A percentile compares a stretch with the other conserved stretches of the same genome.
Evolutionary conservation across 2,888 invertebrate genomes (phyloP).

Genomic region (Oligia fasciuncula): DNA sequence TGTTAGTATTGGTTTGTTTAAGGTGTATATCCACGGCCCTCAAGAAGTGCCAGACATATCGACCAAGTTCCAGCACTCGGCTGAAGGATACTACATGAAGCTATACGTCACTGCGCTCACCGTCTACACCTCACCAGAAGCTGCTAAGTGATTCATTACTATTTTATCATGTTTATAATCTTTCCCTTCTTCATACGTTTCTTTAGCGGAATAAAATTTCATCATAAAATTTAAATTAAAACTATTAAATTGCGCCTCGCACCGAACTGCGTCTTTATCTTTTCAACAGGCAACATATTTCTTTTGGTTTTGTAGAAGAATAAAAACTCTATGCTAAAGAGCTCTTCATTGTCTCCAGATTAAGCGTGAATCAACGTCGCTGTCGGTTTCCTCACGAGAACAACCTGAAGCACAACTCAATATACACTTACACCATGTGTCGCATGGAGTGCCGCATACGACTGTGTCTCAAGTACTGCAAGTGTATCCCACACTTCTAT

Average conservation of each 20-base stretch:
- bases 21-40: slow-evolving; percentile 92
- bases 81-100: slow-evolving; percentile 89
- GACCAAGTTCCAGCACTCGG: slow-evolving; percentile 89
- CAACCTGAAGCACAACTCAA: slow-evolving; percentile 91
- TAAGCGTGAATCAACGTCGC: slow-evolving; percentile 91
- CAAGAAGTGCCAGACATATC: slow-evolving; percentile 92
- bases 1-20: slow-evolving; percentile 9
- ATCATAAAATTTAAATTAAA: background rate
- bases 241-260: background rate
- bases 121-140: slow-evolving; percentile 90
- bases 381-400: slow-evolving; percentile 93
- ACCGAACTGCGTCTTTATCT: background rate
- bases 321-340: background rate
- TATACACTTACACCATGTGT: slow-evolving; percentile 93
- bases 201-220: background rate
- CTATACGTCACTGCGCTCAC: slow-evolving; percentile 90
- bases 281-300: background rate
- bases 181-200: background rate
- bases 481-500: slow-evolving; percentile 94
- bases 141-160: slow-evolving; percentile 83
- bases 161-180: background rate
- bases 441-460: slow-evolving; percentile 92
- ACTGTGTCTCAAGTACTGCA: slow-evolving; percentile 91
- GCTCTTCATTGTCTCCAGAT: slow-evolving; percentile 72
- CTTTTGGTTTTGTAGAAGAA: background rate